These are phyloP conservation scores for Ctenomys sociabilis DNA, from an alignment of 2,113 vertebrate species.

Conservation along the genomic window DNA sequence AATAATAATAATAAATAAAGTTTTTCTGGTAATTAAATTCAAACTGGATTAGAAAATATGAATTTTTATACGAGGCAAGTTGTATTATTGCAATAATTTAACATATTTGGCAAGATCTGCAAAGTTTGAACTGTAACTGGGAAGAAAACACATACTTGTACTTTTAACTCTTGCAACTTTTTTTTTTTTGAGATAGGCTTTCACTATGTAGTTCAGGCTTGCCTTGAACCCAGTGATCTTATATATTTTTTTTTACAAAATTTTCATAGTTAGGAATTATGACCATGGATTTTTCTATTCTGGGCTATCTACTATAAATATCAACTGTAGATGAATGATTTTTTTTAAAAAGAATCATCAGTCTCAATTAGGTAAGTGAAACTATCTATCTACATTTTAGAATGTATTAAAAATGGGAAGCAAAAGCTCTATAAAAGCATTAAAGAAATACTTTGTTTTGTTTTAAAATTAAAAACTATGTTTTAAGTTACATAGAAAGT, in stretches of 20 bases:
- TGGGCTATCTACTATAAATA: background rate
- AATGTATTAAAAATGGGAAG: constrained; percentile 24
- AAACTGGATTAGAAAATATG: background rate
- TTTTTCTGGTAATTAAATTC: background rate
- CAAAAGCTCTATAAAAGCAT: constrained; percentile 3
- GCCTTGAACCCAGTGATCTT: background rate
- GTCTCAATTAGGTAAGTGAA: constrained; percentile 12
- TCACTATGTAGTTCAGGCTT: background rate
- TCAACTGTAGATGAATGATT: background rate
- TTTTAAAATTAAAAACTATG: constrained; percentile 32
- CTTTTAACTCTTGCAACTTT: background rate
- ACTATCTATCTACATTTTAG: background rate
- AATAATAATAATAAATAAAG: background rate
- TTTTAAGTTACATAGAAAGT: constrained; percentile 49
- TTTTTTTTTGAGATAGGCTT: background rate
- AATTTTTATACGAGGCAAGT: background rate
- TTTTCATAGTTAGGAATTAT: constrained; percentile 33
- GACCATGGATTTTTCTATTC: background rate
- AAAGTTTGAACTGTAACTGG: constrained; percentile 17
- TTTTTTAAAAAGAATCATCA: background rate
- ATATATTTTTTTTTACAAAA: background rate
- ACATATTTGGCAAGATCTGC: background rate
- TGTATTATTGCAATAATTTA: background rate
- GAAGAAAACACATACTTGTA: background rate
- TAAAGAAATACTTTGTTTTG: background rate